Percentiles rank a stretch among this genome's conserved stretches.
These are phyloP conservation scores for Polydesmus complanatus DNA, from an alignment of 2,888 invertebrate species.

Conservation along the genomic window DNA sequence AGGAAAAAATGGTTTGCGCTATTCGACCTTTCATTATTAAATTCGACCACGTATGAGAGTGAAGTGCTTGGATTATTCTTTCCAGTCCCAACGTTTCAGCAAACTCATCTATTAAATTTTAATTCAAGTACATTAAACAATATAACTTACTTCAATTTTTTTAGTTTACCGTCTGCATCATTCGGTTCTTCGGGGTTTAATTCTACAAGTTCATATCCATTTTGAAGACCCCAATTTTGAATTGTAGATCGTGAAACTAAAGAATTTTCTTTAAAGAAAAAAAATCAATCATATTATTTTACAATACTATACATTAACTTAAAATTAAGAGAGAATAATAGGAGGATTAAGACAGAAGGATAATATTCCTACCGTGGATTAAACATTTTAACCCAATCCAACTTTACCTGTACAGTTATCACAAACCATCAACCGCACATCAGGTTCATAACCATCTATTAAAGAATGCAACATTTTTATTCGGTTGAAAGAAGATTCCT, in stretches of 20 bases:
- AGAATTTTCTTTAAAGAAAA: neutral
- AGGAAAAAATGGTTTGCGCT: too few relatives aligned
- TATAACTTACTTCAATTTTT: neutral
- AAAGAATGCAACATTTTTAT: conserved; percentile 37
- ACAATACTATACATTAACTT: too few relatives aligned
- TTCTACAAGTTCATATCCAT: conserved; percentile 55
- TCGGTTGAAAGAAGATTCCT: conserved; percentile 33
- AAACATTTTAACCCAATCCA: too few relatives aligned
- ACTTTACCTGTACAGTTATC: conserved; percentile 36
- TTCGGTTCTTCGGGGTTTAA: conserved; percentile 37
- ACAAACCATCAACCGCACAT: conserved; percentile 45
- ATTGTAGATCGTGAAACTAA: conserved; percentile 28
- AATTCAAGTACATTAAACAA: conserved; percentile 28
- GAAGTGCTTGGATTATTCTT: conserved; percentile 52
- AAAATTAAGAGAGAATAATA: too few relatives aligned
- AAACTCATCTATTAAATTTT: conserved; percentile 36
- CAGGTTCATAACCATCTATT: conserved; percentile 37
- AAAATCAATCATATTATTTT: neutral
- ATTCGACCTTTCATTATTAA: conserved; percentile 44
- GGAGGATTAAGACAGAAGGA: too few relatives aligned
- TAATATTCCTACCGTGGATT: too few relatives aligned
- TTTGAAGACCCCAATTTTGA: conserved; percentile 49
- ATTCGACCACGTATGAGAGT: conserved; percentile 59
- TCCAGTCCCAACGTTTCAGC: conserved; percentile 49
- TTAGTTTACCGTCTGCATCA: neutral